Evolutionary conservation across 1,140 invertebrate species (phyloP), one percentile per base, ranked within the genome.

Genomic region (Calliopsis andreniformis): DNA sequence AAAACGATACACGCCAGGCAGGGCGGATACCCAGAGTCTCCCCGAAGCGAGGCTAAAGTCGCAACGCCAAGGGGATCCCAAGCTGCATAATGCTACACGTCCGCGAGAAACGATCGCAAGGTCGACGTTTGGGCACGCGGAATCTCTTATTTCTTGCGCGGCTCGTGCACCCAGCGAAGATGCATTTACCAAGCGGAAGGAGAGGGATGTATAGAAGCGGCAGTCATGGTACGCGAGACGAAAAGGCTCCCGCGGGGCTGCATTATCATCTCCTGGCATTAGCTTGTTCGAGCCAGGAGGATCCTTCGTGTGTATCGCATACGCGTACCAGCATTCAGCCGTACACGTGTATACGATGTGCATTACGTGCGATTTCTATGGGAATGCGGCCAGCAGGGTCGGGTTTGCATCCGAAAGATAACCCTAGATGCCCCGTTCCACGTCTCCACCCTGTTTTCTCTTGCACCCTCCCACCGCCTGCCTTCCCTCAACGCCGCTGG

Each of bases 311-410:
- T 78, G 55, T 63, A 78, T 63, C 76, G 64, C 62, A 66, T 67
- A 61, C 59, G 55, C 56, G 42, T 28, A 67, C 63, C 62, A 32
- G 51, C 49, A 73, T 73, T 66, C 70, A 73, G 2, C 59, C 47
- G 28, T 75, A 80, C 83, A 85, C 73, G 77, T 84, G 82, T 82
- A 80, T 66, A 82, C 39, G 76, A 61, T 18, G 71, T 51, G 78
- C 72, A 83, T 86, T 80, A 86, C 82, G 76, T 69, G 77, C 61
- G 78, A 87, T 87, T 87, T 87, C 85, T 85, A 86, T 86, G 78
- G 85, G 83, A 86, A 80, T 84, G 76, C 78, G 53, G 68, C 66
- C 61, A 72, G 53, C 66, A 63, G 71, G 64, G 56, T 55, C 35
- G 32, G 63, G 72, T 84, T 80, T 82, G 79, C 82, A 85, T 85